A percentile compares a stretch with the other conserved stretches of the same genome.
Evolutionary conservation across 2,797 vertebrate species (phyloP).

Genomic region (Spatula clypeata): DNA sequence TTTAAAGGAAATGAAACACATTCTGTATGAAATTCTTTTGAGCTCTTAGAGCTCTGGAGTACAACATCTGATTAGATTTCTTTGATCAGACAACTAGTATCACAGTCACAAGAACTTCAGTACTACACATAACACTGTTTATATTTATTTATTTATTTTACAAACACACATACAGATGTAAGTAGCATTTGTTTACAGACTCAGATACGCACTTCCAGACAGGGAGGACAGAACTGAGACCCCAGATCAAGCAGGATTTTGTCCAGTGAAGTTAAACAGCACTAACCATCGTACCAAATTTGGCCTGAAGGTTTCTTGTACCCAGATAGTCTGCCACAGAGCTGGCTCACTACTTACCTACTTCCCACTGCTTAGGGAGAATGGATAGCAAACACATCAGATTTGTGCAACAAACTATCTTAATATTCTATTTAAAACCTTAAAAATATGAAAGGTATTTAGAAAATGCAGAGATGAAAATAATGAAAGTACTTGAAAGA

Average conservation of each 20-base stretch:
- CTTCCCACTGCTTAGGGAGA: background rate
- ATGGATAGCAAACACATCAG: background rate
- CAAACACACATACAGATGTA: background rate
- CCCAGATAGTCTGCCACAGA: background rate
- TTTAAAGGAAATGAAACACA: slow-evolving; percentile 80
- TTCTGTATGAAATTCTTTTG: slow-evolving; percentile 52
- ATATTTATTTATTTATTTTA: background rate
- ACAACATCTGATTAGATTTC: slow-evolving; percentile 31
- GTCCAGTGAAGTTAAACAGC: background rate
- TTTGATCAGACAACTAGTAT: slow-evolving; percentile 65
- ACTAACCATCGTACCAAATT: background rate
- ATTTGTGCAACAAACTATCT: background rate
- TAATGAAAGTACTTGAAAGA: background rate
- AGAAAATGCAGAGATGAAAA: background rate
- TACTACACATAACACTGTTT: background rate
- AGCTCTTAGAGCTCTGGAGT: slow-evolving; percentile 23
- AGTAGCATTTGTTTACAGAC: slow-evolving; percentile 37
- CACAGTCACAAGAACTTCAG: slow-evolving; percentile 29
- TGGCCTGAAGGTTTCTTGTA: background rate
- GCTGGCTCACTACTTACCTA: background rate
- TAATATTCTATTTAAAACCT: background rate
- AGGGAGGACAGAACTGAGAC: background rate
- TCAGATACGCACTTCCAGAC: background rate
- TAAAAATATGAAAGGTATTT: slow-evolving; percentile 1
- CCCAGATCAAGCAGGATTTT: background rate